These are phyloP conservation scores for Myotis vivesi DNA, from an alignment of 2,797 vertebrate species.

Conservation along the genomic window DNA sequence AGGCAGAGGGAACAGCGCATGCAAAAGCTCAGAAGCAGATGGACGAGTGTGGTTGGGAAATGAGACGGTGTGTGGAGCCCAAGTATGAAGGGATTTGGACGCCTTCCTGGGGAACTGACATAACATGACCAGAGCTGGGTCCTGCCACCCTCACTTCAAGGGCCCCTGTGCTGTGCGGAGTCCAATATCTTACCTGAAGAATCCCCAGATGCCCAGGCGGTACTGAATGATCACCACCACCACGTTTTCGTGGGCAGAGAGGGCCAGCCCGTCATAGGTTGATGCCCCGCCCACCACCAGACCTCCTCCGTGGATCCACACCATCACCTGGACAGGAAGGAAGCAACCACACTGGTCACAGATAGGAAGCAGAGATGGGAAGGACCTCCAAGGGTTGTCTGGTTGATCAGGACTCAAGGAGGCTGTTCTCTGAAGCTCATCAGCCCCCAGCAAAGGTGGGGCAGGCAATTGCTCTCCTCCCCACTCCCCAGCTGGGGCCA, in stretches of 20 bases:
- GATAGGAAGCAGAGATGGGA: not conserved
- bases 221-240: conserved; percentile 88
- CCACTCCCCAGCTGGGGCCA: rapidly evolving
- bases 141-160: not conserved
- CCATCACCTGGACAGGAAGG: conserved; percentile 82
- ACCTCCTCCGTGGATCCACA: conserved; percentile 89
- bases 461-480: not conserved
- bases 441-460: not conserved
- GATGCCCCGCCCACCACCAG: conserved; percentile 81
- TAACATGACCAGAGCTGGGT: not conserved
- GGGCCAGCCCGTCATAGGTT: conserved; percentile 81
- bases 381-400: not conserved
- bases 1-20: not conserved
- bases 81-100: not conserved
- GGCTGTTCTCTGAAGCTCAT: too few species aligned
- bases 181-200: conserved; percentile 83
- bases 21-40: not conserved
- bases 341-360: not conserved
- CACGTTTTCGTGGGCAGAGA: conserved; percentile 86
- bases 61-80: not conserved
- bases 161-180: rapidly evolving
- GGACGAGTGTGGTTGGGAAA: too few species aligned
- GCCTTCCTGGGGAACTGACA: not conserved
- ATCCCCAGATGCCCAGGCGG: conserved; percentile 88
- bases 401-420: not conserved